A percentile compares a stretch with the other conserved stretches of the same genome.
Conservation (phyloP, 2,888 invertebrate genomes). For the Fragum fragum region DNA sequence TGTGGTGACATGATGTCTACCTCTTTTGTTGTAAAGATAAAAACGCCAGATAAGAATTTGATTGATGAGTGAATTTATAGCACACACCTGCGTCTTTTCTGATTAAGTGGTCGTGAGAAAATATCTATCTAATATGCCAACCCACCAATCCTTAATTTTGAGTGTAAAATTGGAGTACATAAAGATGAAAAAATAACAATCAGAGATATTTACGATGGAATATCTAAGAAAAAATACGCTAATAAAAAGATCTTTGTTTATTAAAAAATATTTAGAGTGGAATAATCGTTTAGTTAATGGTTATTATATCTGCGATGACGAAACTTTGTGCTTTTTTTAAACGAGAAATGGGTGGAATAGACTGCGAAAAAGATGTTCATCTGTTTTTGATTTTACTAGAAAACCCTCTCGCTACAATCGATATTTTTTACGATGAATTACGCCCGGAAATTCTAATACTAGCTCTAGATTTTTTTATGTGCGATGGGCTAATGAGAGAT, state of each 20-base stretch:
- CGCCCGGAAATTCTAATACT: constrained; percentile 4
- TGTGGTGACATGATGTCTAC: neutral
- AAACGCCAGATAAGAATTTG: constrained; percentile 5
- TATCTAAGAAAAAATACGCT: neutral
- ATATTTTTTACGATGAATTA: neutral
- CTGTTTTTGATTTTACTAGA: constrained; percentile 1
- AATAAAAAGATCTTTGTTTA: constrained; percentile 4
- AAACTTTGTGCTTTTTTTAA: neutral
- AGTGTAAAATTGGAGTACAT: no score
- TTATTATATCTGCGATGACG: neutral
- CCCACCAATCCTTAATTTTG: no score
- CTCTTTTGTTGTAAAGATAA: constrained; percentile 11
- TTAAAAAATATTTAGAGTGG: neutral
- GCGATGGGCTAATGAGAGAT: constrained; percentile 8
- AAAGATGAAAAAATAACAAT: no score
- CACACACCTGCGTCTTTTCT: constrained; percentile 4
- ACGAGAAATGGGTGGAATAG: constrained; percentile 7
- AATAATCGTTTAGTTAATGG: neutral
- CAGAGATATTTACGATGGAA: neutral
- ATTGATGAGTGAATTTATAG: neutral
- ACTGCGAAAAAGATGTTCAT: neutral
- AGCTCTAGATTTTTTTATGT: constrained; percentile 7
- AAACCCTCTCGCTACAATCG: constrained; percentile 2
- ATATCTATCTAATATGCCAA: no score
- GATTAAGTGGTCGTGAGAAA: neutral